phyloP scores from a whole-genome alignment of 2,888 invertebrate genomes.

The Lydus trimaculatus region DNA sequence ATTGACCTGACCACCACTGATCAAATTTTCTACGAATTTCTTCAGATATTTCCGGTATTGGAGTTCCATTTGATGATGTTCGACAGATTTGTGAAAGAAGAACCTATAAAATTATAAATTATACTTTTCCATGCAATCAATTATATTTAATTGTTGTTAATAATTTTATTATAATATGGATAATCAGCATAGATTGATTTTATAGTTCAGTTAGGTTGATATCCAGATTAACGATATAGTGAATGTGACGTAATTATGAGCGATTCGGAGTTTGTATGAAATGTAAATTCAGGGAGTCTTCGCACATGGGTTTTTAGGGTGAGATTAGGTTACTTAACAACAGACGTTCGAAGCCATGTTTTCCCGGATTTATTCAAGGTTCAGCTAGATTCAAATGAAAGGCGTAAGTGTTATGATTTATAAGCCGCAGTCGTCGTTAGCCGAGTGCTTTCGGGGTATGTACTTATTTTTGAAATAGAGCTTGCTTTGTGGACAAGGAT shows the following conservation, averaged over 20 bases:
- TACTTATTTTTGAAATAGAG: conserved; percentile 41
- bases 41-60: conserved; percentile 78
- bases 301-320: conserved; percentile 45
- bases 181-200: neutral
- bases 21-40: conserved; percentile 89
- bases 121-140: neutral
- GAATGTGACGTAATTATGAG: conserved; percentile 23
- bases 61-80: conserved; percentile 70
- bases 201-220: too few species aligned
- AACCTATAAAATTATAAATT: conserved; percentile 65
- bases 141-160: neutral
- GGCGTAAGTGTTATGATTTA: conserved; percentile 51
- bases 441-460: conserved; percentile 34
- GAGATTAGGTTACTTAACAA: conserved; percentile 47
- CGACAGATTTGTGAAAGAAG: conserved; percentile 85
- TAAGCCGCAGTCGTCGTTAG: conserved; percentile 50
- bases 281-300: conserved; percentile 45
- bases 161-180: neutral
- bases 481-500: conserved; percentile 48
- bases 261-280: conserved; percentile 35
- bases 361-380: conserved; percentile 49
- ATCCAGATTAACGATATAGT: neutral
- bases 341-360: conserved; percentile 45
- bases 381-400: conserved; percentile 51
- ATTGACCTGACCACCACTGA: conserved; percentile 83